These are phyloP conservation scores for Ranitomeya imitator DNA, from an alignment of 2,113 vertebrate genomes.

Conservation along the genomic window DNA sequence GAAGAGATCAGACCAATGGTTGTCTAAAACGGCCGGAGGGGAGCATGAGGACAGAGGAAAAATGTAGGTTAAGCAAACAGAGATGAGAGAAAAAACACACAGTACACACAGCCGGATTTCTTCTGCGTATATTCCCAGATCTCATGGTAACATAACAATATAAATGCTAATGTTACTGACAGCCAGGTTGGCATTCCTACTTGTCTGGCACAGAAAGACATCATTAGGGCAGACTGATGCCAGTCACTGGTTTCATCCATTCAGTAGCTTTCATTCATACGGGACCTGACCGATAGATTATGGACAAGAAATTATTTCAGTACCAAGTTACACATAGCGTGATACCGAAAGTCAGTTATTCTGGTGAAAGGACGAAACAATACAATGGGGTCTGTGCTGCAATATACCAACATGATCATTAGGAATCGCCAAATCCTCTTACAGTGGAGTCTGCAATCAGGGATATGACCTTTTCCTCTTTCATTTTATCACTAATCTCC, in stretches of 20 bases:
- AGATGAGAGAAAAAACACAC: neutral
- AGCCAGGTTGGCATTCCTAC: neutral
- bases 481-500: constrained; percentile 3
- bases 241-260: neutral
- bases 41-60: neutral
- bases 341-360: too few species aligned
- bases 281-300: neutral
- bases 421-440: neutral
- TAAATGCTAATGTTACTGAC: too few species aligned
- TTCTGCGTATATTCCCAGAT: neutral
- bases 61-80: constrained; percentile 9
- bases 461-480: neutral
- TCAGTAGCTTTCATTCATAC: neutral
- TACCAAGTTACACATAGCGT: too few species aligned
- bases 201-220: neutral
- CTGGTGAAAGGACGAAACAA: too few species aligned
- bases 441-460: neutral
- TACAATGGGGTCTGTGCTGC: neutral
- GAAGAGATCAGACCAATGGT: constrained; percentile 68
- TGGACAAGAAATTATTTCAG: neutral
- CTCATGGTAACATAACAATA: neutral
- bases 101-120: neutral
- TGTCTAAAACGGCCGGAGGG: constrained; percentile 61
- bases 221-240: too few species aligned
- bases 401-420: too few species aligned